These are phyloP conservation scores for Achlya flavicornis DNA, from an alignment of 2,888 invertebrate species.

Conservation along the genomic window DNA sequence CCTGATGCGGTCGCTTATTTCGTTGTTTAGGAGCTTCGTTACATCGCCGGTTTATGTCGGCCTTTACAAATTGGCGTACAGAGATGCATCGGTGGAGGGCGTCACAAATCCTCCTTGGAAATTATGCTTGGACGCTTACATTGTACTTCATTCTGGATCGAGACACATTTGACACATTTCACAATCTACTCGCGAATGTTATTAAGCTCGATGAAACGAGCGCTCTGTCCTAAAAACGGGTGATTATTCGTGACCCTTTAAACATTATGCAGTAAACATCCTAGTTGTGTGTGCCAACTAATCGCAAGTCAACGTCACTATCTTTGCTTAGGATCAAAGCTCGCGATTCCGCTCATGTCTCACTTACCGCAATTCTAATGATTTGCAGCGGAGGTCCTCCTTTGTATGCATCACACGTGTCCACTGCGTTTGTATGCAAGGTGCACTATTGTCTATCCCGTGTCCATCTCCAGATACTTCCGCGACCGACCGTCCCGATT, in stretches of 20 bases:
- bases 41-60: slow-evolving; percentile 75
- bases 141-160: slow-evolving; percentile 60
- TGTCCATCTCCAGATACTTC: slow-evolving; percentile 68
- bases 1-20: slow-evolving; percentile 63
- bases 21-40: slow-evolving; percentile 81
- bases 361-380: slow-evolving; percentile 79
- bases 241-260: slow-evolving; percentile 33
- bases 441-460: slow-evolving; percentile 61
- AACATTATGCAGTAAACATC: slow-evolving; percentile 42
- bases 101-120: slow-evolving; percentile 55
- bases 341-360: slow-evolving; percentile 77
- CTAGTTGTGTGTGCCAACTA: slow-evolving; percentile 56
- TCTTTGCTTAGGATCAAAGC: slow-evolving; percentile 63
- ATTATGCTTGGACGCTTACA: slow-evolving; percentile 60
- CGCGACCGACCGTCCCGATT: slow-evolving; percentile 67
- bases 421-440: slow-evolving; percentile 61
- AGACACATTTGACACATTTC: slow-evolving; percentile 53
- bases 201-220: slow-evolving; percentile 18
- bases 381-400: slow-evolving; percentile 75
- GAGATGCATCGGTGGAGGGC: slow-evolving; percentile 56
- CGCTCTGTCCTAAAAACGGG: slow-evolving; percentile 5
- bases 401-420: slow-evolving; percentile 71
- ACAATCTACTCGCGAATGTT: slow-evolving; percentile 30
- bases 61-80: slow-evolving; percentile 78
- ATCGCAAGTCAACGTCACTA: slow-evolving; percentile 68